Conservation (phyloP, 2,888 invertebrate genomes). For the Parelbella ahira region DNA sequence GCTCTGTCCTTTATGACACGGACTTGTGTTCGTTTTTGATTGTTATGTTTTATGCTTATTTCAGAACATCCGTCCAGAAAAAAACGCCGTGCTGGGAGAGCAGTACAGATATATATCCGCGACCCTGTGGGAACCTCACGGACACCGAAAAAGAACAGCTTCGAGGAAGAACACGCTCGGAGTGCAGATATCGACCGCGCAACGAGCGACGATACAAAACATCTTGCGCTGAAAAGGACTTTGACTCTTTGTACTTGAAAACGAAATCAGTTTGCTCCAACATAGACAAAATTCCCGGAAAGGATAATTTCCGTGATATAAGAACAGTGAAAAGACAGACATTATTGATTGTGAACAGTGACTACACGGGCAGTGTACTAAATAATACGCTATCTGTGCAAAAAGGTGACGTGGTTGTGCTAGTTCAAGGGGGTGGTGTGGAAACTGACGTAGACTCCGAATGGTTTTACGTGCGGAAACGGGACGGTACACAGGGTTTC, state of each 20-base stretch:
- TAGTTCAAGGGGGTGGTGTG: conserved; percentile 71
- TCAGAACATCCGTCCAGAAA: conserved; percentile 74
- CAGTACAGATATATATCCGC: conserved; percentile 89
- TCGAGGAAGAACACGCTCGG: conserved; percentile 84
- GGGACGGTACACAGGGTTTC: conserved; percentile 86
- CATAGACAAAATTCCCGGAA: conserved; percentile 47
- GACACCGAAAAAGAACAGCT: conserved; percentile 87
- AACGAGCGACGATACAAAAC: conserved; percentile 52
- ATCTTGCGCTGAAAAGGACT: conserved; percentile 85
- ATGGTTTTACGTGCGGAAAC: conserved; percentile 88
- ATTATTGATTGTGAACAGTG: conserved; percentile 84
- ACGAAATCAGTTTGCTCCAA: conserved; percentile 67
- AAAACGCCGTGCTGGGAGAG: conserved; percentile 90
- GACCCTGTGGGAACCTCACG: conserved; percentile 89
- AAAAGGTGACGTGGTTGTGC: conserved; percentile 88
- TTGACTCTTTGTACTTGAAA: conserved; percentile 85
- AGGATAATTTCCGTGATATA: conserved; percentile 38
- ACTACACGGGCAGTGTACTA: conserved; percentile 80
- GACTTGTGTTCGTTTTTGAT: no score
- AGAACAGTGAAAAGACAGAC: conserved; percentile 81
- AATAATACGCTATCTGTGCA: conserved; percentile 83
- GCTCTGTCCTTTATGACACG: no score
- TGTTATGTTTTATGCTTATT: no score
- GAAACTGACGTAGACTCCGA: conserved; percentile 81
- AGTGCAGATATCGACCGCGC: conserved; percentile 81